Base-by-base conservation (phyloP, 2,888 invertebrate genomes). In the Syritta pipiens region DNA sequence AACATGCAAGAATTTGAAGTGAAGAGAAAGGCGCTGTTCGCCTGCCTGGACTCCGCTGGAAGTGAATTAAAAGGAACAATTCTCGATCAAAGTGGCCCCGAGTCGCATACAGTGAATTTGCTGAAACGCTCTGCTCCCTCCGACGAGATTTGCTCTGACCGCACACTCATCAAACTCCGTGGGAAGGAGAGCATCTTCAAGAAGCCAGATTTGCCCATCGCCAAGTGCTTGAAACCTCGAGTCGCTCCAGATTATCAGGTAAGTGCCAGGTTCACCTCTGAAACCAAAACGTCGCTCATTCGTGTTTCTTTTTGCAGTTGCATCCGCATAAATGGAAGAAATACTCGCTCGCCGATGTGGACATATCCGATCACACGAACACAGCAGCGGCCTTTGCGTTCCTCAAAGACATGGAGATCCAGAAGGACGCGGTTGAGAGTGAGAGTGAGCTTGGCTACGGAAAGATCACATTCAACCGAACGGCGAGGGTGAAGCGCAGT, bases 241-340 rank as follows among this genome's bases (percentile, higher is more conserved):
- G 86, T 85, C 49, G 85, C 88, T 3, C 91, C 91, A 35, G 91
- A 90, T 82, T 89, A 85, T 82, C 85, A 90, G 75, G 90, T 88
- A 82, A 46, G 3, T 9, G 0, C 3, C 3, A 17, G 19, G 19
- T 1, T 7, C 1, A 3, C n/a, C 2, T 1, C 4, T 3, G 12
- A 35, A 22, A 9, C 14, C 0, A n/a, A 14, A 7, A 14, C 12
- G n/a, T n/a, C n/a, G n/a, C n/a, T n/a, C n/a, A n/a, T 20, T 1
- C 28, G 53, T 9, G 4, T 55, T 20, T 48, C 81, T 91, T 92
- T 84, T 91, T 9, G 14, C 2, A 93, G 84, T 91, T 91, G 81
- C 93, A 96, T 88, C 96, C 96, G 9, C 92, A 94, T 75, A 95
- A 94, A 85, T 96, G 95, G 94, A 93, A 91, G 7, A 94, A 93